Percentiles rank a stretch among this genome's conserved stretches.
Evolutionary conservation across 2,113 vertebrate species (phyloP).

Genomic region (Urocynchramus pylzowi): DNA sequence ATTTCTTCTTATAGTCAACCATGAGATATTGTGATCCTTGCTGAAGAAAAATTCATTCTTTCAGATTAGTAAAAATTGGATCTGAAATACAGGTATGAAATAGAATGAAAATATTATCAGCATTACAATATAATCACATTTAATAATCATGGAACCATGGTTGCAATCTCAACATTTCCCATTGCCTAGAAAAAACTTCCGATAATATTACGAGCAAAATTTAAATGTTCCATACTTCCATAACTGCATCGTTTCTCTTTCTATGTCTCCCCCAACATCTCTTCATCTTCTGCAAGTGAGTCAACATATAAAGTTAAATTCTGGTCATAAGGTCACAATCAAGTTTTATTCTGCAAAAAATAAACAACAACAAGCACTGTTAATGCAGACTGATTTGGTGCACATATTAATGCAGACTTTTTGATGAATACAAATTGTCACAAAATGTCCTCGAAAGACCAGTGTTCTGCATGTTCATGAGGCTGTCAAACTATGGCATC

Average conservation of each 20-base stretch:
- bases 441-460: background rate
- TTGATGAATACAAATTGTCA: background rate
- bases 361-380: background rate
- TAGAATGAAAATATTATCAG: background rate
- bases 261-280: background rate
- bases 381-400: background rate
- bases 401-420: background rate
- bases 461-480: background rate
- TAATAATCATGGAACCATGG: background rate
- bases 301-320: background rate
- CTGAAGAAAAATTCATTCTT: background rate
- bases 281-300: background rate
- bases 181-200: background rate
- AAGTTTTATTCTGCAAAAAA: background rate
- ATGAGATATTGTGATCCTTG: background rate
- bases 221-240: background rate
- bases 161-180: background rate
- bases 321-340: background rate
- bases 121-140: background rate
- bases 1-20: background rate
- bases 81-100: background rate
- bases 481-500: conserved; percentile 56
- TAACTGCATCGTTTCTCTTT: background rate
- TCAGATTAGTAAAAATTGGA: background rate
- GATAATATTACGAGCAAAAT: background rate